Base-by-base conservation (phyloP, 2,113 vertebrate genomes). In the Hemiscyllium ocellatum region DNA sequence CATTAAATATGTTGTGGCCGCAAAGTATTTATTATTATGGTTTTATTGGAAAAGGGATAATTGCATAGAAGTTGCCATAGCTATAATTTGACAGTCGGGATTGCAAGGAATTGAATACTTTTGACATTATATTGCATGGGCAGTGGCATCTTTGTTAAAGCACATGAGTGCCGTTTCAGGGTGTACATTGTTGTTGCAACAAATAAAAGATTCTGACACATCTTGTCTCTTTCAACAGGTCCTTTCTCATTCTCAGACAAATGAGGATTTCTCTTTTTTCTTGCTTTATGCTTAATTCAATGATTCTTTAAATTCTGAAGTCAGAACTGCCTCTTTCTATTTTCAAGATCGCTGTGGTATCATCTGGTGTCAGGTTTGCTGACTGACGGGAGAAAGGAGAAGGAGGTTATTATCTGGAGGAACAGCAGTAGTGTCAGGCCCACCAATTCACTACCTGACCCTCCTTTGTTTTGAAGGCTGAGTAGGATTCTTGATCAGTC, bases 61-160 rank as follows among this genome's bases (percentile, higher is more conserved):
- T 61, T 52, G 47, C 37, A 72, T 3, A 33, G 69, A 70, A 70
- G 65, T 70, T 13, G 17, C 26, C 33, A 22, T 52, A 72, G 94
- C 47, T 94, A 66, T 37, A 47, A 69, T 94, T 94, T 68, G n/a
- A 42, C 65, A 70, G 65, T 22, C 72, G 94, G 68, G 42, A 72
- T 72, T 72, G 94, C 94, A 95, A 52, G 68, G 94, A 95, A 95
- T 72, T 95, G 94, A 95, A 72, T 52, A 72, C 94, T 95, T 95
- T 24, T 95, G 68, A 50, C 47, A 72, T 95, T 76, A 4, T 52
- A 24, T 22, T 6, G 94, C 66, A 47, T 95, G 42, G 4, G 72
- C 22, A 95, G 33, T 95, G 42, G 50, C 94, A 19, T 76, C 24
- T 70, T 70, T 72, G 42, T 70, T 95, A 95, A 95, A 47, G 52